These are phyloP conservation scores for Petrocephalus schoutedeni DNA, from an alignment of 2,797 vertebrate species.

Conservation along the genomic window DNA sequence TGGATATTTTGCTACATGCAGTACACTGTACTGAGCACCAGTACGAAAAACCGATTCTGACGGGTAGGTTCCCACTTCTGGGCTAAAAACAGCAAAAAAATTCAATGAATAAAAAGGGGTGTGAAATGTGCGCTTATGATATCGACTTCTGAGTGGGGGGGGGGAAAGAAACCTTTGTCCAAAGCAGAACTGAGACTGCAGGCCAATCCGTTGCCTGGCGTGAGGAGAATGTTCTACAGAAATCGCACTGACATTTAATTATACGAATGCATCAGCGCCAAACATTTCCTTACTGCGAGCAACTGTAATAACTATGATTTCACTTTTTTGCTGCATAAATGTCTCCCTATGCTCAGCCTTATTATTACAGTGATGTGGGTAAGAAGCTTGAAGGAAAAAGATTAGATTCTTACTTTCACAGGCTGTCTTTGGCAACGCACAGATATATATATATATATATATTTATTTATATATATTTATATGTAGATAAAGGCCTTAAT, in stretches of 20 bases:
- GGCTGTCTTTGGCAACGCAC: conserved; percentile 19
- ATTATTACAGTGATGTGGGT: background rate
- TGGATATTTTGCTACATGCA: conserved; percentile 18
- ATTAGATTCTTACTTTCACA: background rate
- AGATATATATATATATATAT: background rate
- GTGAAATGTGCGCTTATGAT: background rate
- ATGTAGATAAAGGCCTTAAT: background rate
- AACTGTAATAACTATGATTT: background rate
- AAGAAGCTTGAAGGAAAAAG: background rate
- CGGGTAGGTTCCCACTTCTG: background rate
- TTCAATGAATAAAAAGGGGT: background rate
- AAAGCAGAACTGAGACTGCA: background rate
- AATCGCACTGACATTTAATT: background rate
- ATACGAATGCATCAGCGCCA: background rate
- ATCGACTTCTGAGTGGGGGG: background rate
- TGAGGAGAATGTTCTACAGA: background rate
- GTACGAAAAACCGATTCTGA: conserved; percentile 13
- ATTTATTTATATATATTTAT: background rate
- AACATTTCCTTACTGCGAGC: background rate
- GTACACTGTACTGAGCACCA: conserved; percentile 13
- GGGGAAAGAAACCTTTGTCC: background rate
- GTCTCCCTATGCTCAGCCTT: background rate
- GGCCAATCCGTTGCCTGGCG: background rate
- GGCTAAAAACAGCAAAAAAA: background rate
- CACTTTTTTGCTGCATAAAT: background rate